Percentiles rank a stretch among this genome's conserved stretches.
Conservation (phyloP, 2,888 invertebrate species). For the Lasiommata megera region DNA sequence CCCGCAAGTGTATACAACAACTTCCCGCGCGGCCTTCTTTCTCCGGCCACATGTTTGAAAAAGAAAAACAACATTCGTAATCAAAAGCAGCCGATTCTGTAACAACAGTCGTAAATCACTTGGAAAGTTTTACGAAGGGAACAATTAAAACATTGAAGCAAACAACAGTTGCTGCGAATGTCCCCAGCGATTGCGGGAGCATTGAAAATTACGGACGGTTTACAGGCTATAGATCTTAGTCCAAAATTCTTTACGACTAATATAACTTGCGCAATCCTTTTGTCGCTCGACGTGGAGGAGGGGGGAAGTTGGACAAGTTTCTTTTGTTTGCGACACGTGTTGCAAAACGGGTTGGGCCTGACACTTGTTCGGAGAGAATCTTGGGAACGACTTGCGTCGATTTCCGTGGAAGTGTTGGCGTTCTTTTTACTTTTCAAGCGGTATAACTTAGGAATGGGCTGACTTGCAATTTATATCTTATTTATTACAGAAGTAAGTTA, state of each 20-base stretch:
- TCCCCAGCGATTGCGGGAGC: constrained; percentile 75
- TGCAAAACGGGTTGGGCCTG: constrained; percentile 75
- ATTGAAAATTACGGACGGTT: constrained; percentile 75
- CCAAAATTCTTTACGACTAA: constrained; percentile 78
- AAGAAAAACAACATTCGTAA: constrained; percentile 38
- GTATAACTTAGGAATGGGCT: constrained; percentile 31
- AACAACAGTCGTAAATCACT: constrained; percentile 72
- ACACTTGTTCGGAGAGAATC: constrained; percentile 67
- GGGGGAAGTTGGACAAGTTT: constrained; percentile 63
- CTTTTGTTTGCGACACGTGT: constrained; percentile 80
- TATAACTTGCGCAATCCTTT: constrained; percentile 80
- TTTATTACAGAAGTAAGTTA: constrained; percentile 4
- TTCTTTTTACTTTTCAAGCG: constrained; percentile 51
- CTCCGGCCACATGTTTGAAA: constrained; percentile 45
- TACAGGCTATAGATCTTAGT: constrained; percentile 77
- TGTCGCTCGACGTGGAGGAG: constrained; percentile 52
- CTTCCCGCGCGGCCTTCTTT: constrained; percentile 36
- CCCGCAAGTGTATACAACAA: constrained; percentile 57
- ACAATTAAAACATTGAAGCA: constrained; percentile 78
- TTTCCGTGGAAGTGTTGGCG: constrained; percentile 47
- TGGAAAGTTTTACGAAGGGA: constrained; percentile 76
- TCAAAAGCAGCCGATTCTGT: constrained; percentile 53
- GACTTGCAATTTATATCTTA: background rate
- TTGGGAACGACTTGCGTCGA: constrained; percentile 55
- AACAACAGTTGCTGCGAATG: constrained; percentile 80